Evolutionary conservation across 2,113 vertebrate genomes (phyloP).

Genomic region (Mormyrus lacerda): DNA sequence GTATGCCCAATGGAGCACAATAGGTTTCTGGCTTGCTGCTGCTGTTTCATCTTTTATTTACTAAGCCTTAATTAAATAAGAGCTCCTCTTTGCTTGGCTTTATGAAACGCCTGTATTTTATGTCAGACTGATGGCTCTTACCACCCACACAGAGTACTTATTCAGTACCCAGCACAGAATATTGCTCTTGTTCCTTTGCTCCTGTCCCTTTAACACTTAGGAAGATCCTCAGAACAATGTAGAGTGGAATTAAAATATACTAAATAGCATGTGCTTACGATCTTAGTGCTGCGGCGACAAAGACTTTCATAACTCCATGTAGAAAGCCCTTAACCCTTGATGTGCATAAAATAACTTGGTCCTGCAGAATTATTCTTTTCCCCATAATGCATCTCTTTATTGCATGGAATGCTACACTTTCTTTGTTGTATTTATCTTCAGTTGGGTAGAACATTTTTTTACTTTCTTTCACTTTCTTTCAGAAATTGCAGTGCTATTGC

Average conservation of each 20-base stretch:
- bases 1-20: background rate
- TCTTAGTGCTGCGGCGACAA: background rate
- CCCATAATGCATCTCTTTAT: background rate
- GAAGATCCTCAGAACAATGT: background rate
- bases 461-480: background rate
- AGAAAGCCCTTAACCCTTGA: background rate
- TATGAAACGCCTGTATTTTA: background rate
- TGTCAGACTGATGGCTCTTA: background rate
- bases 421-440: background rate
- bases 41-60: constrained; percentile 13
- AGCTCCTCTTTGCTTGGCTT: background rate
- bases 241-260: background rate
- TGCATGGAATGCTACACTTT: background rate
- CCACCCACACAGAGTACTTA: background rate
- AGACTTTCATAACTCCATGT: background rate
- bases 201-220: background rate
- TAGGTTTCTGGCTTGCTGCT: background rate
- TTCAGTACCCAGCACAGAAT: background rate
- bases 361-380: background rate
- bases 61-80: constrained; percentile 15
- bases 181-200: background rate
- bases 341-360: background rate
- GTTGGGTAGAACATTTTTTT: background rate
- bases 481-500: background rate
- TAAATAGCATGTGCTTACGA: background rate